phyloP scores from a whole-genome alignment of 2,113 vertebrate genomes.

The Hirundichthys speculiger region DNA sequence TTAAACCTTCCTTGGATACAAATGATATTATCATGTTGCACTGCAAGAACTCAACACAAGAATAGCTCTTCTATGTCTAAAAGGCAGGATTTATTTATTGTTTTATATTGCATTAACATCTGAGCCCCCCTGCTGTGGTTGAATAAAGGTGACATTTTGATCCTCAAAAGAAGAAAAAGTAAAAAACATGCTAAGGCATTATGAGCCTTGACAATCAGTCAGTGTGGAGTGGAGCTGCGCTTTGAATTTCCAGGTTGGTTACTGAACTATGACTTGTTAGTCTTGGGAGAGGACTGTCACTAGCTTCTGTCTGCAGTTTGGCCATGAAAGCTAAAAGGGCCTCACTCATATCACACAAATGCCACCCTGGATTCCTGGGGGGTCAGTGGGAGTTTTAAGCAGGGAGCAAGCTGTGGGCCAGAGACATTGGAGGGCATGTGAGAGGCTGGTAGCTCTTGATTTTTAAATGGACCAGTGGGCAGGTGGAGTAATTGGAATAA shows the following conservation, averaged over 20 bases:
- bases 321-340: slow-evolving; percentile 59
- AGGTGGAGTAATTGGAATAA: too few relatives aligned
- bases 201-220: slow-evolving; percentile 7
- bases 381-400: too few relatives aligned
- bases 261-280: slow-evolving; percentile 39
- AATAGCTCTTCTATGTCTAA: neutral
- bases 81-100: neutral
- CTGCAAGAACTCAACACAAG: too few relatives aligned
- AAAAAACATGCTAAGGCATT: slow-evolving; percentile 8
- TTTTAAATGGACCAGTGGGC: too few relatives aligned
- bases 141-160: slow-evolving; percentile 1
- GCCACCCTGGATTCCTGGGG: slow-evolving; percentile 48
- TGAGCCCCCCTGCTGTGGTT: neutral
- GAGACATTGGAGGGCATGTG: too few relatives aligned
- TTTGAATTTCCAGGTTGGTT: slow-evolving; percentile 16
- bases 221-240: neutral
- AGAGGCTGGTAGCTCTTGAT: slow-evolving; percentile 30
- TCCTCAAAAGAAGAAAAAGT: neutral
- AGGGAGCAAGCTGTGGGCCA: too few relatives aligned
- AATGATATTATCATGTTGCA: slow-evolving; percentile 30
- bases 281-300: slow-evolving; percentile 31
- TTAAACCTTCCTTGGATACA: slow-evolving; percentile 31
- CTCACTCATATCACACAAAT: slow-evolving; percentile 65
- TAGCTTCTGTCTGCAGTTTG: slow-evolving; percentile 39
- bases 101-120: neutral